Evolutionary conservation across 2,113 vertebrate species (phyloP).

Genomic region (Procavia capensis): DNA sequence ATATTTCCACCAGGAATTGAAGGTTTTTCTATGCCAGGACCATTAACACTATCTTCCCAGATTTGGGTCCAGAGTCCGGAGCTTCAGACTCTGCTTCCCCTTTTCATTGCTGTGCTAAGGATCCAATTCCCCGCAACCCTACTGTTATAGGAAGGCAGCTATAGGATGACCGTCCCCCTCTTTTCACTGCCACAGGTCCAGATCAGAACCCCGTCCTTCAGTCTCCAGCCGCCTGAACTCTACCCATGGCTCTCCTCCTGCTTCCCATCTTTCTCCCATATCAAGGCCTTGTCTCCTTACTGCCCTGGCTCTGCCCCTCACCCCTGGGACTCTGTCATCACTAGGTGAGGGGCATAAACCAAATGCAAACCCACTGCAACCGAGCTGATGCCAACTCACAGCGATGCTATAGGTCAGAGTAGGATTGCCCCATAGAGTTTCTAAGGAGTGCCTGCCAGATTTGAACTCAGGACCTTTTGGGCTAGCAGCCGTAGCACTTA

Average conservation of each 20-base stretch:
- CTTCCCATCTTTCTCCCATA: not conserved
- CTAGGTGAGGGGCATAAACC: not conserved
- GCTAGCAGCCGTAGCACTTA: too few species aligned
- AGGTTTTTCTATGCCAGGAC: not conserved
- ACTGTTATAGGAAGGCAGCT: not conserved
- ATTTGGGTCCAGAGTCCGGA: not conserved
- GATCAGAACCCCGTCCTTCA: not conserved
- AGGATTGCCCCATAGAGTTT: too few species aligned
- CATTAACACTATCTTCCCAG: not conserved
- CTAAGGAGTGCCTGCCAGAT: too few species aligned
- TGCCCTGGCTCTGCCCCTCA: too few species aligned
- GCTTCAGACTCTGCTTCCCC: not conserved
- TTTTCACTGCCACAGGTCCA: not conserved
- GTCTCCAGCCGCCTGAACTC: not conserved
- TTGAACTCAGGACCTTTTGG: too few species aligned
- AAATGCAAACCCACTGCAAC: too few species aligned
- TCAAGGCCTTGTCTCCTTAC: not conserved
- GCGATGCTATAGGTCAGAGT: too few species aligned
- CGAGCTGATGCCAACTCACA: too few species aligned
- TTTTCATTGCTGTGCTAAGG: not conserved
- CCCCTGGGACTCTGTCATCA: not conserved
- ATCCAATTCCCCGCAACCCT: not conserved
- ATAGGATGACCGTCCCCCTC: rapidly evolving
- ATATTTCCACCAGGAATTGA: not conserved
- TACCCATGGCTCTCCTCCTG: not conserved